A percentile compares a stretch with the other conserved stretches of the same genome.
Evolutionary conservation across 2,888 invertebrate genomes (phyloP).

Genomic region (Scaeva pyrastri): DNA sequence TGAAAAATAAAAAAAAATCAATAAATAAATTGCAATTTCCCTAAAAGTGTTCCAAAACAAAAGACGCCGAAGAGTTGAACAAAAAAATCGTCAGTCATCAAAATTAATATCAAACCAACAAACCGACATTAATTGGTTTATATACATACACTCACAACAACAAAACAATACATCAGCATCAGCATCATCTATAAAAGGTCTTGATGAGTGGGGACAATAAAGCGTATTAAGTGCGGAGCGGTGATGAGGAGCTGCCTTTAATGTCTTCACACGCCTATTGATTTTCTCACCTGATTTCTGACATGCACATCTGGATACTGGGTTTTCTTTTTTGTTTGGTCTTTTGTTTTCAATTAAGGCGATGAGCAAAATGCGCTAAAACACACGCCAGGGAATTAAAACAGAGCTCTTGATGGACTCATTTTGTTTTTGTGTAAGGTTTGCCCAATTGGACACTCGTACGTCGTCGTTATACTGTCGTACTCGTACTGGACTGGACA

Average conservation of each 20-base stretch:
- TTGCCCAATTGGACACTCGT: neutral
- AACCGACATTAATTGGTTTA: conserved; percentile 17
- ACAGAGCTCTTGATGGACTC: neutral
- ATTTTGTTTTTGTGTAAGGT: neutral
- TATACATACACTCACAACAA: neutral
- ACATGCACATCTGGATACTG: too few species aligned
- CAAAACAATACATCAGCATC: too few species aligned
- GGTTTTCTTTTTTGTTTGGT: neutral
- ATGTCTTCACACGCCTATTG: conserved; percentile 25
- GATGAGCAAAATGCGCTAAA: neutral
- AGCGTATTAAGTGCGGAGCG: conserved; percentile 13
- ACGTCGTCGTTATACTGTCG: too few species aligned
- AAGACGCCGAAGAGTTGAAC: conserved; percentile 1
- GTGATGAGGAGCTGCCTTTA: conserved; percentile 24
- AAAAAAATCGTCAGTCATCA: neutral
- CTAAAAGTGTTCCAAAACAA: conserved; percentile 1
- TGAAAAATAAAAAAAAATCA: neutral
- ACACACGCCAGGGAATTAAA: neutral
- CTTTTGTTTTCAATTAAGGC: neutral
- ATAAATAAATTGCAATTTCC: conserved; percentile 6
- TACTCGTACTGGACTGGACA: too few species aligned
- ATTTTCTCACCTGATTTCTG: conserved; percentile 13
- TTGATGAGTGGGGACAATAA: conserved; percentile 7
- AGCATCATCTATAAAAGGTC: neutral
- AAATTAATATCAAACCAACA: conserved; percentile 24